Evolutionary conservation across 2,113 vertebrate species (phyloP).

Genomic region (Amia ocellicauda): DNA sequence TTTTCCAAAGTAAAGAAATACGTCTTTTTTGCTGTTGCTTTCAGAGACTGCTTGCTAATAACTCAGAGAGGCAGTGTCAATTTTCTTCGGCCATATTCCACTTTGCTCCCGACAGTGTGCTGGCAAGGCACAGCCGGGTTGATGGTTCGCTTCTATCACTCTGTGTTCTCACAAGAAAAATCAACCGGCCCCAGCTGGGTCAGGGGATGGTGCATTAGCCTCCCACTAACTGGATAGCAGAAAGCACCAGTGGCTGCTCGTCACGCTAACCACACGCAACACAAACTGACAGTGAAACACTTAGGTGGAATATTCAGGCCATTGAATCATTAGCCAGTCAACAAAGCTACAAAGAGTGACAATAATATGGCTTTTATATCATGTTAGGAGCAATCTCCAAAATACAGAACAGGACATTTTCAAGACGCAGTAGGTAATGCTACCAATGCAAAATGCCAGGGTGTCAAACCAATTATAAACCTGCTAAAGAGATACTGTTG

Average conservation of each 20-base stretch:
- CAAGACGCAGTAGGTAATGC: too few species aligned
- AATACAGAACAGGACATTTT: too few species aligned
- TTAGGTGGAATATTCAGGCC: constrained; percentile 56
- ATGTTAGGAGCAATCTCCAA: constrained; percentile 26
- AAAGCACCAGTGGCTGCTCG: constrained; percentile 32
- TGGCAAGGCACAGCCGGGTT: too few species aligned
- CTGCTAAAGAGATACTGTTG: too few species aligned
- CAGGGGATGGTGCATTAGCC: constrained; percentile 13
- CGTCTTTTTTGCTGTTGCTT: too few species aligned
- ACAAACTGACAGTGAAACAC: constrained; percentile 56
- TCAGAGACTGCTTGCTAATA: not conserved
- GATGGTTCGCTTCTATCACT: not conserved
- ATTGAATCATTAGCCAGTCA: constrained; percentile 40
- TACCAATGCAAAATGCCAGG: too few species aligned
- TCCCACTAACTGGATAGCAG: constrained; percentile 15
- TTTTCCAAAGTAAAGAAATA: not conserved
- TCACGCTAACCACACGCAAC: constrained; percentile 47
- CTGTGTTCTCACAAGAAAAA: constrained; percentile 10
- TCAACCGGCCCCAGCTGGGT: not conserved
- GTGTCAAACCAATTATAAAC: too few species aligned
- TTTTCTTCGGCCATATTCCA: not conserved
- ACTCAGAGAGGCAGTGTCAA: not conserved
- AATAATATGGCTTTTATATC: constrained; percentile 41
- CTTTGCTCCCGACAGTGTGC: too few species aligned
- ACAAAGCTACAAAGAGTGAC: constrained; percentile 30